Evolutionary conservation across 2,797 vertebrate genomes (phyloP), one percentile per base, ranked within the genome.

Genomic region (Gallinago solitaria): DNA sequence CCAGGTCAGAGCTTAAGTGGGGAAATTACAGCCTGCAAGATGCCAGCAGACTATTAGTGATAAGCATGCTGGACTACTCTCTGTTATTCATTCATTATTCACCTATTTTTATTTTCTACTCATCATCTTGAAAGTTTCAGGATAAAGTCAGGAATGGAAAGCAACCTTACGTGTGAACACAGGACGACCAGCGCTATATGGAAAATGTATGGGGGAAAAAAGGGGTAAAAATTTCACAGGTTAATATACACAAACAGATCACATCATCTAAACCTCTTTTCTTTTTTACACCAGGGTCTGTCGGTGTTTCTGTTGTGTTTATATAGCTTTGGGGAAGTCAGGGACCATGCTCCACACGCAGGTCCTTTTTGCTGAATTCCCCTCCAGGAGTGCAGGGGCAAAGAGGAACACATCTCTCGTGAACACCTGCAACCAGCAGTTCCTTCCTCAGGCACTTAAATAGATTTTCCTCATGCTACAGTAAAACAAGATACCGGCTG

Each of bases 341-440:
- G 75, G 89, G 84, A 77, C 89, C 9, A 2, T 56, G 87, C 85
- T 95, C 96, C 94, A 90, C 91, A 75, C 5, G 3, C n/a, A n/a
- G 83, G 96, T 95, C 95, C 76, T 79, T 76, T 94, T 73, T 94
- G 93, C 93, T 96, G 95, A 98, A 98, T 97, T 97, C 97, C 97
- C 97, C 98, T 96, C 85, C 91, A 93, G 96, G 95, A 96, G 94
- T 2, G 1, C 79, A 87, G 90, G 85, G 93, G 86, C 37, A 27
- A 97, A 98, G 97, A 98, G 97, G 97, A 98, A 97, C 95, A 96
- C 86, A 83, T 95, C 69, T 53, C 93, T 93, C 33, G 17, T 65
- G 85, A 96, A 97, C 97, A 98, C 97, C 98, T 98, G 97, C 97
- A 92, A 69, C 87, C 88, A 76, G 90, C 68, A 87, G 89, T 95